These are phyloP conservation scores for Carollia perspicillata DNA, from an alignment of 2,113 vertebrate species.

Conservation along the genomic window DNA sequence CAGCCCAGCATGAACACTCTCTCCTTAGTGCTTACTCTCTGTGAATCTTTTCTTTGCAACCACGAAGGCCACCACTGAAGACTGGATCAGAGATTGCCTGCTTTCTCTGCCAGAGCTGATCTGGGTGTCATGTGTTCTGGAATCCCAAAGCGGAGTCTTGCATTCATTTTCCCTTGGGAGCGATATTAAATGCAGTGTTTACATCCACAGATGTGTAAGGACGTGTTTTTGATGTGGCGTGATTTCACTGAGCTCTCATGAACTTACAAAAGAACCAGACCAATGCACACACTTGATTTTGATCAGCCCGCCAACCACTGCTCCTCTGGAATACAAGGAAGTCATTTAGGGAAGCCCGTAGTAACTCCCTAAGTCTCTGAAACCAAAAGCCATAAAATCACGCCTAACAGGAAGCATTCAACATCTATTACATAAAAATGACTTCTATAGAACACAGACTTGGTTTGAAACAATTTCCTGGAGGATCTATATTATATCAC, in stretches of 20 bases:
- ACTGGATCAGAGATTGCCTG: neutral
- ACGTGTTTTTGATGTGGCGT: neutral
- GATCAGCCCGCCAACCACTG: neutral
- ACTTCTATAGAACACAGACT: constrained; percentile 47
- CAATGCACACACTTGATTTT: neutral
- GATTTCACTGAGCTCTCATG: neutral
- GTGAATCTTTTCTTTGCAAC: neutral
- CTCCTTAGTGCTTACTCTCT: neutral
- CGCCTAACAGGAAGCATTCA: constrained; percentile 44
- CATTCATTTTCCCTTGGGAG: neutral
- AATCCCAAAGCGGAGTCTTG: neutral
- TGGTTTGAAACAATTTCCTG: constrained; percentile 45
- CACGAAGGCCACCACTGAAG: neutral
- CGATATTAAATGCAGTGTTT: neutral
- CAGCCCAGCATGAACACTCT: neutral
- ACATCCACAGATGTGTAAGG: neutral
- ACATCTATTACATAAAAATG: constrained; percentile 44
- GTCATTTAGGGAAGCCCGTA: neutral
- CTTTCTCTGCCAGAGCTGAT: neutral
- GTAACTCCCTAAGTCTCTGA: neutral
- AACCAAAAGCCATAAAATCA: constrained; percentile 52
- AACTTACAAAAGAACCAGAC: neutral
- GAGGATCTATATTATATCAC: constrained; percentile 21
- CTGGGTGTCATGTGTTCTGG: neutral
- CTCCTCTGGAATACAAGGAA: neutral